These are phyloP conservation scores for Tachystola acroxantha DNA, from an alignment of 2,888 invertebrate species.

Conservation along the genomic window DNA sequence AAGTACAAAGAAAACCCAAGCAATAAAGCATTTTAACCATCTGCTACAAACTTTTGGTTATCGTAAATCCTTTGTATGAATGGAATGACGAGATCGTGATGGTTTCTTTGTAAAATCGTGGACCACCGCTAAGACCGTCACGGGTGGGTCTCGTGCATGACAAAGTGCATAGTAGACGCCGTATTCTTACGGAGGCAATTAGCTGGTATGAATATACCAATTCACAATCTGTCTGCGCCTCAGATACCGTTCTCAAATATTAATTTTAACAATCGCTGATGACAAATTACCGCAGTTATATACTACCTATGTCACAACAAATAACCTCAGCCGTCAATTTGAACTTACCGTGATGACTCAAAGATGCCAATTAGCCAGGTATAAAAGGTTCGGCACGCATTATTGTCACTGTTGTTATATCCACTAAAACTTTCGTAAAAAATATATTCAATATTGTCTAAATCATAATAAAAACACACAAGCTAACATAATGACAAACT, in stretches of 20 bases:
- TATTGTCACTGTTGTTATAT: conserved; percentile 68
- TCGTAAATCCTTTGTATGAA: not conserved
- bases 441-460: conserved; percentile 62
- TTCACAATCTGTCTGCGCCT: not conserved
- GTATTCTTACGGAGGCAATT: not conserved
- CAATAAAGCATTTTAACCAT: not conserved
- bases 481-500: conserved; percentile 52
- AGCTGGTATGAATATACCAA: not conserved
- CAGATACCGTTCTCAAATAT: not conserved
- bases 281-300: conserved; percentile 52
- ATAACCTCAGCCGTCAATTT: conserved; percentile 71
- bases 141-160: not conserved
- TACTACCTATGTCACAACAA: conserved; percentile 68
- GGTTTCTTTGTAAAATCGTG: conserved; percentile 36
- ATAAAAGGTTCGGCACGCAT: conserved; percentile 73
- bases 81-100: conserved; percentile 2
- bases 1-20: no score
- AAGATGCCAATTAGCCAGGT: conserved; percentile 61
- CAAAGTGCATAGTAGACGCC: not conserved
- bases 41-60: not conserved
- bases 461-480: conserved; percentile 59
- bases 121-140: conserved; percentile 48
- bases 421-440: conserved; percentile 55
- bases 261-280: conserved; percentile 30
- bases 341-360: conserved; percentile 73